phyloP scores from a whole-genome alignment of 1,140 invertebrate genomes.

The Tetraneura akinire region DNA sequence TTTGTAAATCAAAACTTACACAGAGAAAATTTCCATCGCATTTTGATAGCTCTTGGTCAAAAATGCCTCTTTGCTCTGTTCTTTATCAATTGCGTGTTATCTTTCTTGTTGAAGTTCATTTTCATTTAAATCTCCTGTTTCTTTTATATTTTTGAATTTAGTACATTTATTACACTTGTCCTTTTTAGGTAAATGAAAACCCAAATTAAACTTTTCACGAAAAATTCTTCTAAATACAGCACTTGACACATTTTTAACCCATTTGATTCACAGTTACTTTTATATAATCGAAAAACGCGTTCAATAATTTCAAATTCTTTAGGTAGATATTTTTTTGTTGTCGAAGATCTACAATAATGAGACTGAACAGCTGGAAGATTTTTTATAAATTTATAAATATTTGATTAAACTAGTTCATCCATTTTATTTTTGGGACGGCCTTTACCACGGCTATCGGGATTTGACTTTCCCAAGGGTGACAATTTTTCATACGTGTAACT shows the following conservation, averaged over 20 bases:
- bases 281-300: slow-evolving; percentile 7
- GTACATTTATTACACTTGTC: slow-evolving; percentile 12
- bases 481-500: too few species aligned
- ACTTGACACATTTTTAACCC: slow-evolving; percentile 10
- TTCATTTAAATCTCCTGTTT: slow-evolving; percentile 1
- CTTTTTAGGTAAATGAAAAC: slow-evolving; percentile 12
- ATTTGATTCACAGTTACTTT: slow-evolving; percentile 13
- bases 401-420: slow-evolving; percentile 12
- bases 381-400: slow-evolving; percentile 3
- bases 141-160: slow-evolving; percentile 15
- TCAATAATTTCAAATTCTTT: background rate
- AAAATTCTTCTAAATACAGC: slow-evolving; percentile 16
- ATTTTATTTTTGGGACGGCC: background rate
- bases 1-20: slow-evolving; percentile 19
- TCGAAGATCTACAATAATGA: slow-evolving; percentile 12
- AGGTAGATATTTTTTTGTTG: slow-evolving; percentile 8
- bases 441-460: slow-evolving; percentile 2
- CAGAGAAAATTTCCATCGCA: slow-evolving; percentile 17
- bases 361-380: slow-evolving; percentile 9
- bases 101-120: background rate
- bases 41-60: slow-evolving; percentile 7
- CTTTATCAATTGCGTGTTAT: slow-evolving; percentile 6
- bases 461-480: slow-evolving; percentile 3
- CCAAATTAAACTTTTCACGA: background rate
- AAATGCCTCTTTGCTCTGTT: slow-evolving; percentile 15